Evolutionary conservation across 2,888 invertebrate species (phyloP).

Genomic region (Eupithecia subfuscata): DNA sequence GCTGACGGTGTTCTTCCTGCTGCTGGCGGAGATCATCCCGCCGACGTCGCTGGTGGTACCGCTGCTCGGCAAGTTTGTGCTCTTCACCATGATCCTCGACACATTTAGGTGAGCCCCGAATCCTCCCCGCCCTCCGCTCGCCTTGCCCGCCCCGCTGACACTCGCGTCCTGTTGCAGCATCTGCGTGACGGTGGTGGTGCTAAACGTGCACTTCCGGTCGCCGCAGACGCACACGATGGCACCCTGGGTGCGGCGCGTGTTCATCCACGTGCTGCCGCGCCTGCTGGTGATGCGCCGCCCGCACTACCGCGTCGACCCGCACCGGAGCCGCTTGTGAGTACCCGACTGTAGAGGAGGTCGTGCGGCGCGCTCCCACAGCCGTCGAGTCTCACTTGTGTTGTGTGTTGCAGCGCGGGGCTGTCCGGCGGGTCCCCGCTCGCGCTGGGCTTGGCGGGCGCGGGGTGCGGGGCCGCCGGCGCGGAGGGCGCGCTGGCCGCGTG

Average conservation of each 20-base stretch:
- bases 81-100: conserved; percentile 98
- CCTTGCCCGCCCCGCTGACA: background rate
- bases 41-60: conserved; percentile 97
- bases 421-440: conserved; percentile 45
- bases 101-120: conserved; percentile 91
- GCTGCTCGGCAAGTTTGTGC: conserved; percentile 96
- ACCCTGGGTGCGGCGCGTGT: conserved; percentile 97
- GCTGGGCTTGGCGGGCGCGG: background rate
- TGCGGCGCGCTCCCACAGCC: background rate
- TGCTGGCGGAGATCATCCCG: conserved; percentile 85
- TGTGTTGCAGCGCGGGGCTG: conserved; percentile 61
- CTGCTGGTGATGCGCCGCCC: conserved; percentile 96
- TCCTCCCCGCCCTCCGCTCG: background rate
- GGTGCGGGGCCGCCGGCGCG: conserved; percentile 38
- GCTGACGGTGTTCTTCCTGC: conserved; percentile 97
- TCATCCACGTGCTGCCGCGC: conserved; percentile 97
- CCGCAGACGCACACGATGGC: conserved; percentile 99
- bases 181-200: conserved; percentile 97
- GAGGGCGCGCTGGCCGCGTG: conserved; percentile 40
- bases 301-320: conserved; percentile 86
- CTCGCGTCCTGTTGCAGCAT: conserved; percentile 84
- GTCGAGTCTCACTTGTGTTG: background rate
- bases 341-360: background rate
- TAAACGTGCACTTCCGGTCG: conserved; percentile 99
- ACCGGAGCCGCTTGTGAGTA: conserved; percentile 81